Conservation (phyloP, 2,113 vertebrate species). For the Oreotrochilus melanogaster region DNA sequence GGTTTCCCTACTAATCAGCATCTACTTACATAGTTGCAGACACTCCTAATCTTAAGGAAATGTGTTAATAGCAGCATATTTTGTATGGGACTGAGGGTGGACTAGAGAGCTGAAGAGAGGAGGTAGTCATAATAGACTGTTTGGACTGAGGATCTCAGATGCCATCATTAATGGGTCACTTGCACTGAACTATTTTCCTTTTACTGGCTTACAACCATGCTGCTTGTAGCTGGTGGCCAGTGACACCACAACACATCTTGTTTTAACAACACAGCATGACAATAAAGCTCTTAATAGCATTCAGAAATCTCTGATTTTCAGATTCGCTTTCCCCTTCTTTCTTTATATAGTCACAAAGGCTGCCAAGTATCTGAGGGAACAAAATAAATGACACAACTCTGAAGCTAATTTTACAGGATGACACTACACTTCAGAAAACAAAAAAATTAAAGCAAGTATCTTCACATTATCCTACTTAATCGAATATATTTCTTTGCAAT, state of each 20-base stretch:
- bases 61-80: rapidly evolving
- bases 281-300: not conserved
- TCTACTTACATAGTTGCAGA: not conserved
- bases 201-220: not conserved
- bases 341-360: not conserved
- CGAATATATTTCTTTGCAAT: not conserved
- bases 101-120: not conserved
- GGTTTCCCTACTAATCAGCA: not conserved
- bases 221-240: not conserved
- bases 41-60: not conserved
- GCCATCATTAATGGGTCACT: not conserved
- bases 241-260: rapidly evolving
- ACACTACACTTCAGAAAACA: not conserved
- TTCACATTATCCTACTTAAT: not conserved
- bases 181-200: not conserved
- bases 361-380: not conserved
- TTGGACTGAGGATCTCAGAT: not conserved
- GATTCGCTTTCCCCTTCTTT: not conserved
- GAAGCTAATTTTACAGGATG: not conserved
- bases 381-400: not conserved
- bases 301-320: not conserved
- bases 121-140: not conserved
- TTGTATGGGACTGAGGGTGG: not conserved
- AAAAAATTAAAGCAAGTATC: not conserved
- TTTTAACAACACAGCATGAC: not conserved